Conservation (phyloP, 2,888 invertebrate species). For the Melanostoma mellinum region DNA sequence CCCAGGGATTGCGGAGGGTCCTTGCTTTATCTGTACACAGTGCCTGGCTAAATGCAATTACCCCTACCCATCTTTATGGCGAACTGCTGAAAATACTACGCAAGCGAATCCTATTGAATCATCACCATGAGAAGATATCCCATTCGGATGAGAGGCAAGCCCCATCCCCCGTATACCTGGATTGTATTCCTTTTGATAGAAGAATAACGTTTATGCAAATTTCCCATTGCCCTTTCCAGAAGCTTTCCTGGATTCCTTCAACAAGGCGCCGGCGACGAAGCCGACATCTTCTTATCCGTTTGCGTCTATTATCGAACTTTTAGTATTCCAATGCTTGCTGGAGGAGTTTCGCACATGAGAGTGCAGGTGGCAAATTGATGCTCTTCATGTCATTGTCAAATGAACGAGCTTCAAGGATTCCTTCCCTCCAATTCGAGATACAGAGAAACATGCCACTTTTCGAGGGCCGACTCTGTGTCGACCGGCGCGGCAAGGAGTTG, state of each 20-base stretch:
- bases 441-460: constrained; percentile 30
- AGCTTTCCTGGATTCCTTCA: constrained; percentile 24
- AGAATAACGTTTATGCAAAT: constrained; percentile 69
- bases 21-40: constrained; percentile 6
- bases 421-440: constrained; percentile 3
- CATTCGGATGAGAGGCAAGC: constrained; percentile 17
- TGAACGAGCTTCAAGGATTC: constrained; percentile 43
- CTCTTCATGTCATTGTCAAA: constrained; percentile 67
- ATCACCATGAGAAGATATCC: constrained; percentile 59
- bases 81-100: constrained; percentile 45
- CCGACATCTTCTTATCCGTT: constrained; percentile 46
- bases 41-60: constrained; percentile 64
- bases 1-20: constrained; percentile 33
- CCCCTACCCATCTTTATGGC: constrained; percentile 27
- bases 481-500: constrained; percentile 15
- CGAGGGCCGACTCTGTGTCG: constrained; percentile 31
- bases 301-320: constrained; percentile 55
- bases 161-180: constrained; percentile 6
- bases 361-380: constrained; percentile 72
- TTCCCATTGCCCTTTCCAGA: constrained; percentile 46
- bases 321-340: constrained; percentile 49
- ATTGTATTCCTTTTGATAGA: constrained; percentile 9
- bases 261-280: not conserved
- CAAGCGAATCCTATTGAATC: constrained; percentile 56
- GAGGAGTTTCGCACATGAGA: constrained; percentile 48